Evolutionary conservation across 2,888 invertebrate genomes (phyloP).

Genomic region (Rhamnusium bicolor): DNA sequence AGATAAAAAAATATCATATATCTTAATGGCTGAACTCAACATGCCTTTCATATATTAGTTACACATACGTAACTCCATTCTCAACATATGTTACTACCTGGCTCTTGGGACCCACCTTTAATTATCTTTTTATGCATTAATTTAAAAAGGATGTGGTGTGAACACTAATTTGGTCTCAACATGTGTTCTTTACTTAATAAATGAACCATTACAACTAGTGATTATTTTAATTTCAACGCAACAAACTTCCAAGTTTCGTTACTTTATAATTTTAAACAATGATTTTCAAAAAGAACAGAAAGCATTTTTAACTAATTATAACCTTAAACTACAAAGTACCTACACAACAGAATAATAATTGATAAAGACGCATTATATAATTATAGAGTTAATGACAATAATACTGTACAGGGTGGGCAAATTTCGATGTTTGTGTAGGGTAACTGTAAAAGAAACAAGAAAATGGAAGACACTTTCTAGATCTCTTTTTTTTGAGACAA

Average conservation of each 20-base stretch:
- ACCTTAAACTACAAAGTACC: no score
- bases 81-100: slow-evolving; percentile 36
- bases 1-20: slow-evolving; percentile 27
- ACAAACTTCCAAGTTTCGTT: slow-evolving; percentile 8
- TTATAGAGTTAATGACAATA: no score
- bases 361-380: no score
- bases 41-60: slow-evolving; percentile 42
- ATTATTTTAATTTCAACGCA: slow-evolving; percentile 33
- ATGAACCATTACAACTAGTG: slow-evolving; percentile 39
- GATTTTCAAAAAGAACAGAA: no score
- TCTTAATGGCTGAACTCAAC: slow-evolving; percentile 15
- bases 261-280: background rate
- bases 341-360: no score
- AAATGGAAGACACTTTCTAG: no score
- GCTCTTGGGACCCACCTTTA: slow-evolving; percentile 20
- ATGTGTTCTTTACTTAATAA: slow-evolving; percentile 43
- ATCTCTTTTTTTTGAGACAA: no score
- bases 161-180: slow-evolving; percentile 36
- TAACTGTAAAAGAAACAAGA: no score
- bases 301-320: no score
- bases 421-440: no score
- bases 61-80: slow-evolving; percentile 37
- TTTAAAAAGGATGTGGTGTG: slow-evolving; percentile 32
- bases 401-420: no score
- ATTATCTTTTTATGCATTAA: slow-evolving; percentile 36